These are phyloP conservation scores for Lutjanus campechanus DNA, from an alignment of 2,797 vertebrate species.

Conservation along the genomic window DNA sequence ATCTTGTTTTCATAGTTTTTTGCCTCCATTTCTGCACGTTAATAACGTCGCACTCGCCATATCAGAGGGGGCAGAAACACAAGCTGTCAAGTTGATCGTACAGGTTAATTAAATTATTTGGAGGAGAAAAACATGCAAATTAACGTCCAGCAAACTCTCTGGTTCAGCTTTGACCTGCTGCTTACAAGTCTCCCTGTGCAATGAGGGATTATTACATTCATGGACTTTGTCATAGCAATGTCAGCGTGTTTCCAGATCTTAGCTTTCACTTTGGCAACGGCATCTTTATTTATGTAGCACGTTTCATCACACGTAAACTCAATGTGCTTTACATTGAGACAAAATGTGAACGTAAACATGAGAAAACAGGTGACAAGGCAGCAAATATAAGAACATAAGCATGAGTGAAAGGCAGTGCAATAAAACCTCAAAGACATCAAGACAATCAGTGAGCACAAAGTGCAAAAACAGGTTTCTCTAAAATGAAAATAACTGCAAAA, in stretches of 20 bases:
- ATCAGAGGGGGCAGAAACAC: not conserved
- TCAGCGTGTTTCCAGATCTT: not conserved
- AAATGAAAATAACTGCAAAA: not conserved
- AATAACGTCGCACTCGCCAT: not conserved
- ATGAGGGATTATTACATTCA: constrained; percentile 1
- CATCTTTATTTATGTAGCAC: too few species aligned
- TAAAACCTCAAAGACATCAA: too few species aligned
- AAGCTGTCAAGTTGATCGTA: not conserved
- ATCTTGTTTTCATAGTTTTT: not conserved
- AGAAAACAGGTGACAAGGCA: too few species aligned
- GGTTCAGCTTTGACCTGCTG: not conserved
- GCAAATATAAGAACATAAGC: too few species aligned
- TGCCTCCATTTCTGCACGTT: not conserved
- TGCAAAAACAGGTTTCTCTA: not conserved
- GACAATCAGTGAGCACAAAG: too few species aligned
- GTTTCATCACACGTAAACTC: too few species aligned
- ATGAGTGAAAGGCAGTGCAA: too few species aligned
- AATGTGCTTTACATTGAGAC: too few species aligned
- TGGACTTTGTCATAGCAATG: not conserved
- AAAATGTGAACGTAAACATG: too few species aligned
- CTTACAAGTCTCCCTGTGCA: not conserved
- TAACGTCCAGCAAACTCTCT: not conserved
- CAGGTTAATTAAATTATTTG: not conserved
- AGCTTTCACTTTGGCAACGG: too few species aligned
- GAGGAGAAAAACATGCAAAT: not conserved